Conservation (phyloP, 2,888 invertebrate genomes). For the Dione juno region DNA sequence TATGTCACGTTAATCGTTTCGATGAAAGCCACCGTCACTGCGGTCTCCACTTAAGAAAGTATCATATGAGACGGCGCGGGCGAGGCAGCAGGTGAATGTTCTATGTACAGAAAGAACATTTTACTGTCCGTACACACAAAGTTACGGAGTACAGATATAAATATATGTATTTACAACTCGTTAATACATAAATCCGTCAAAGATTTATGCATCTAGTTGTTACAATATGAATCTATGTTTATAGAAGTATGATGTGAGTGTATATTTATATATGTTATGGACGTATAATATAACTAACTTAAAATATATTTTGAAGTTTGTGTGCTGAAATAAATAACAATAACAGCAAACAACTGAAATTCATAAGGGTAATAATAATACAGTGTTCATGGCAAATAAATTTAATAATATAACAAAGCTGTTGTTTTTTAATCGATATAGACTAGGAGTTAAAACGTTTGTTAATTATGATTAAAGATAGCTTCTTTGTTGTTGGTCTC, state of each 20-base stretch:
- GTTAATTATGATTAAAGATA: too few relatives aligned
- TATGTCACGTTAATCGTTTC: too few relatives aligned
- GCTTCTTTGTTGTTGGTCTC: too few relatives aligned
- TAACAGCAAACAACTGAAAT: conserved; percentile 12
- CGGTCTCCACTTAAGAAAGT: too few relatives aligned
- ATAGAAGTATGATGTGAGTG: background rate
- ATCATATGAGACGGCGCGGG: too few relatives aligned
- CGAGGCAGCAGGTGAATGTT: too few relatives aligned
- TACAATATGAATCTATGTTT: background rate
- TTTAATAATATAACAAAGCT: background rate
- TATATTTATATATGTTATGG: background rate
- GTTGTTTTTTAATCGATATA: background rate
- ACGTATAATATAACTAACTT: background rate
- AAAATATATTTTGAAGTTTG: conserved; percentile 5
- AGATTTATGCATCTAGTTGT: background rate
- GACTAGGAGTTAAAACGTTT: too few relatives aligned
- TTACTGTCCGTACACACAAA: too few relatives aligned
- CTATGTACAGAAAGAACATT: too few relatives aligned
- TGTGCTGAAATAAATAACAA: conserved; percentile 2
- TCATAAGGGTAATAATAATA: conserved; percentile 6
- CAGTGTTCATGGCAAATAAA: background rate
- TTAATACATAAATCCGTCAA: background rate
- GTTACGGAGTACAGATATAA: too few relatives aligned
- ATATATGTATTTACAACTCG: background rate
- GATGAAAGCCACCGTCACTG: too few relatives aligned